Conservation (phyloP, 2,113 vertebrate species). For the Phalacrocorax pelagicus region DNA sequence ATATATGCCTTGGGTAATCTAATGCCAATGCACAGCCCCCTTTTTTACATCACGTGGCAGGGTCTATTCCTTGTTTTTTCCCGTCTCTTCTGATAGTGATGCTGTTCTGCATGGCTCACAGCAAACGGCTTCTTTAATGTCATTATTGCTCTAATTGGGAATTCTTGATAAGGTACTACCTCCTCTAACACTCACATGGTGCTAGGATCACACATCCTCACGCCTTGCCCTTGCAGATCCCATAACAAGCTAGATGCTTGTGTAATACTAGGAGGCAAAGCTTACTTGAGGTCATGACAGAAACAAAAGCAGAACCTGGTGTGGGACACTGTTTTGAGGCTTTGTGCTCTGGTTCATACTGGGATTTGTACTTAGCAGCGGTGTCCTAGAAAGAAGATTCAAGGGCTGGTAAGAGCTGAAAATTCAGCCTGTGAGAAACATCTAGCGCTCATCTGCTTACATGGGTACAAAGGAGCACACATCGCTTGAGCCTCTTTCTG, state of each 20-base stretch:
- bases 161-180: background rate
- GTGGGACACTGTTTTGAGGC: background rate
- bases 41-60: background rate
- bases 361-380: background rate
- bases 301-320: background rate
- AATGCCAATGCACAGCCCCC: fast-evolving
- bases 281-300: background rate
- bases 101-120: background rate
- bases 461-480: background rate
- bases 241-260: background rate
- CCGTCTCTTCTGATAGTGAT: background rate
- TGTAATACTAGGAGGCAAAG: background rate
- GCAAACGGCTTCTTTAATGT: background rate
- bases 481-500: fast-evolving
- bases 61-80: fast-evolving
- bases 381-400: background rate
- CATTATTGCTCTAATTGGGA: background rate
- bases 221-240: background rate
- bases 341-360: background rate
- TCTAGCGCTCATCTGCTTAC: background rate
- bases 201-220: background rate
- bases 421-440: background rate
- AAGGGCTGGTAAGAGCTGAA: background rate
- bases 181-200: background rate
- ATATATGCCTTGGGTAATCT: background rate